Percentiles rank a stretch among this genome's conserved stretches.
These are phyloP conservation scores for Nasonovia ribisnigri DNA, from an alignment of 2,888 invertebrate genomes.

Conservation along the genomic window DNA sequence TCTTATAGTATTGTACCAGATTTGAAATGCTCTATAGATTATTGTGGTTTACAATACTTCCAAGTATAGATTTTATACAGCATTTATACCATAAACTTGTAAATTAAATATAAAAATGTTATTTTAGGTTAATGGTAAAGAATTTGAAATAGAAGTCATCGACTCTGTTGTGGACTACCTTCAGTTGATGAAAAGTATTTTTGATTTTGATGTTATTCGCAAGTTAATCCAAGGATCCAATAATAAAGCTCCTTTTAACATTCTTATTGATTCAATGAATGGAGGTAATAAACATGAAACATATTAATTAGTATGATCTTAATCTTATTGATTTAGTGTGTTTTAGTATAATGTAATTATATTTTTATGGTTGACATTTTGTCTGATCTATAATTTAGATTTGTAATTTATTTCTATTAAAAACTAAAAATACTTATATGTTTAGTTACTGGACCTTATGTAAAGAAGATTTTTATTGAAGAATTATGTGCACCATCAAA, in stretches of 20 bases:
- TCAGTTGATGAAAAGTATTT: conserved; percentile 93
- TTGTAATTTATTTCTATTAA: conserved; percentile 25
- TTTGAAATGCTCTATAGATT: conserved; percentile 81
- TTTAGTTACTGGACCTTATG: conserved; percentile 96
- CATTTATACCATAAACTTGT: background rate
- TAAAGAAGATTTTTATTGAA: conserved; percentile 86
- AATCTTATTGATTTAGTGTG: background rate
- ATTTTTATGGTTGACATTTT: background rate
- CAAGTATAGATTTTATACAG: conserved; percentile 72
- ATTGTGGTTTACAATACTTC: conserved; percentile 78
- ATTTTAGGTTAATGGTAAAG: conserved; percentile 77
- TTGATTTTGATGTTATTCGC: conserved; percentile 89
- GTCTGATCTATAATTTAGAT: background rate
- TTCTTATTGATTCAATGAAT: conserved; percentile 94
- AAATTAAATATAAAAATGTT: conserved; percentile 42
- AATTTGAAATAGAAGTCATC: conserved; percentile 88
- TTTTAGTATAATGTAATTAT: background rate
- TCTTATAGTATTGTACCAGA: conserved; percentile 86
- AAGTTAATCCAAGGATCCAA: conserved; percentile 79
- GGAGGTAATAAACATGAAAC: conserved; percentile 78
- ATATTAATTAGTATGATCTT: background rate
- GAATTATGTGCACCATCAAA: conserved; percentile 83
- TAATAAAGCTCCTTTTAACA: conserved; percentile 80
- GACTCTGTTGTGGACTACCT: conserved; percentile 93
- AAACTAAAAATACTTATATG: conserved; percentile 63